Evolutionary conservation across 2,888 invertebrate species (phyloP).

Genomic region (Chrysolina haemoptera): DNA sequence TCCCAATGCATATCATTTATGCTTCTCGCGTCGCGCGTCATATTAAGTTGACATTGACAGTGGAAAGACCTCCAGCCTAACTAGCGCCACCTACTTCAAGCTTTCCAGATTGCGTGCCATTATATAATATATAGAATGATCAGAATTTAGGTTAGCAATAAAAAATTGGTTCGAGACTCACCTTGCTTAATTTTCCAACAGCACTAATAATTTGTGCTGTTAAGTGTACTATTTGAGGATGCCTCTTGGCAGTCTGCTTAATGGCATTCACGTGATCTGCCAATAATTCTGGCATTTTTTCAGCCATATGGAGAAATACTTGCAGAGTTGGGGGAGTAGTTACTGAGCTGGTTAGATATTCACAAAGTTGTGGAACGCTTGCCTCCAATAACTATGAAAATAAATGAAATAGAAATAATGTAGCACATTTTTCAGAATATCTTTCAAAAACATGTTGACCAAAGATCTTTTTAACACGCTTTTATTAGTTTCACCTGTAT

Average conservation of each 20-base stretch:
- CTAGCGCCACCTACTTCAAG: too few species aligned
- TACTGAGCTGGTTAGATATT: conserved; percentile 78
- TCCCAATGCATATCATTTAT: too few species aligned
- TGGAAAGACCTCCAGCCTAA: too few species aligned
- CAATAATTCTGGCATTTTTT: conserved; percentile 79
- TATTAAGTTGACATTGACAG: too few species aligned
- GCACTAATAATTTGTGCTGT: conserved; percentile 81
- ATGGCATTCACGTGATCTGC: conserved; percentile 81
- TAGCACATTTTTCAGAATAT: background rate
- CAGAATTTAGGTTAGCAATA: background rate
- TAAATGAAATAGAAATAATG: background rate
- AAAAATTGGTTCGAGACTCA: conserved; percentile 57
- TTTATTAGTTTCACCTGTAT: too few species aligned
- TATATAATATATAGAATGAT: too few species aligned
- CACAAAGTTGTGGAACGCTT: conserved; percentile 86
- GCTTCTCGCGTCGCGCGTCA: too few species aligned
- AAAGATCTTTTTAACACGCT: too few species aligned
- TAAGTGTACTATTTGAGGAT: conserved; percentile 77
- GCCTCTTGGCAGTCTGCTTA: conserved; percentile 78
- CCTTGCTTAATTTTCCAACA: conserved; percentile 81
- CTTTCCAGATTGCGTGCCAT: too few species aligned
- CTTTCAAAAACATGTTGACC: too few species aligned
- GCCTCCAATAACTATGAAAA: conserved; percentile 79
- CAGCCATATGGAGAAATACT: conserved; percentile 83
- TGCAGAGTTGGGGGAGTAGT: conserved; percentile 78